Percentiles rank a stretch among this genome's conserved stretches.
phyloP scores from a whole-genome alignment of 2,888 invertebrate genomes.

The Frankliniella fusca region DNA sequence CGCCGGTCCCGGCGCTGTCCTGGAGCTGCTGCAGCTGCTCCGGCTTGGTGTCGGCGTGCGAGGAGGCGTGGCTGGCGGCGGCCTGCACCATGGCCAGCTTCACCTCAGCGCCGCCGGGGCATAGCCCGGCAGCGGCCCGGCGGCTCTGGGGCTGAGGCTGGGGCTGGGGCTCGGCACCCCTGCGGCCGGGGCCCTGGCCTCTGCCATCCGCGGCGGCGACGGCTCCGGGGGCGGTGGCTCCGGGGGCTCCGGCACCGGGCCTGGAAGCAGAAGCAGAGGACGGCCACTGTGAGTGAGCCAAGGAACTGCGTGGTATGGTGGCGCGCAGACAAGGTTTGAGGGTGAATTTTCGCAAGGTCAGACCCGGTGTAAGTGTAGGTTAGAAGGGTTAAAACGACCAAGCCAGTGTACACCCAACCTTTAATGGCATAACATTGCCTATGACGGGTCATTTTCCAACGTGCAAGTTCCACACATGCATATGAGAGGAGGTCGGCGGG shows the following conservation, averaged over 20 bases:
- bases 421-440: not conserved
- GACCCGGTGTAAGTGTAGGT: too few relatives aligned
- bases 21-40: not conserved
- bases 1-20: not conserved
- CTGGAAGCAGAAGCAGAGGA: too few relatives aligned
- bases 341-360: too few relatives aligned
- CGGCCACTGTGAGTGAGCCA: too few relatives aligned
- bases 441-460: too few relatives aligned
- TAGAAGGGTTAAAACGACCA: too few relatives aligned
- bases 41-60: not conserved
- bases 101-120: not conserved
- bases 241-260: not conserved
- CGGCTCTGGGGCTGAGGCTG: too few relatives aligned
- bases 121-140: not conserved
- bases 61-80: not conserved
- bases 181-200: not conserved
- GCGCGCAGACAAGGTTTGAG: too few relatives aligned
- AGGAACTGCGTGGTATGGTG: too few relatives aligned
- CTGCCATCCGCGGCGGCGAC: constrained; percentile 7
- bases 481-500: not conserved
- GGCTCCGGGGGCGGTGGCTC: not conserved
- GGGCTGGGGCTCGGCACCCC: not conserved
- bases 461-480: not conserved
- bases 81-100: constrained; percentile 25
- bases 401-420: too few relatives aligned